Conservation (phyloP, 2,113 vertebrate species). For the Tylochromis polylepis region DNA sequence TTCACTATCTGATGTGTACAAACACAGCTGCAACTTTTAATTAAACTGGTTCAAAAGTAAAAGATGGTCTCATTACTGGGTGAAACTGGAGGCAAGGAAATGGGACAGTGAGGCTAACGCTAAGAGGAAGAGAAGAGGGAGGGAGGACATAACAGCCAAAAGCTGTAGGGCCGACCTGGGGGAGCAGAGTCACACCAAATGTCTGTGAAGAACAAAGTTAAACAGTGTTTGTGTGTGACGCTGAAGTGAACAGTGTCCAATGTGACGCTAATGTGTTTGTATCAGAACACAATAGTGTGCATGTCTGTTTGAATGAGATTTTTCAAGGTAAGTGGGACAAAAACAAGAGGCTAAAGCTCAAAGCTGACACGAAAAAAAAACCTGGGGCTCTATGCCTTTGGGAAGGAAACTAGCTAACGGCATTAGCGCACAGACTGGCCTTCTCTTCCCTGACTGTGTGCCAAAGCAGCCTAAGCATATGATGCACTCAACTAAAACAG, state of each 20-base stretch:
- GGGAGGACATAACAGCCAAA: constrained; percentile 22
- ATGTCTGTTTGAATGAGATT: neutral
- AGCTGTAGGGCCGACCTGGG: constrained; percentile 7
- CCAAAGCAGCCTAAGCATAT: neutral
- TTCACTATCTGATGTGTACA: constrained; percentile 7
- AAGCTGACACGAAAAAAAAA: neutral
- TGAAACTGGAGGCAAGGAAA: neutral
- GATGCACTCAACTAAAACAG: neutral
- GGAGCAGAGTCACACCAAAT: constrained; percentile 21
- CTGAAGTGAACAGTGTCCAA: neutral
- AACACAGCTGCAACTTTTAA: neutral
- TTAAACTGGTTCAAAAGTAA: constrained; percentile 8
- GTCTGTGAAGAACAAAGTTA: constrained; percentile 16
- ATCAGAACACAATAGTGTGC: neutral
- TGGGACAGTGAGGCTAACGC: neutral
- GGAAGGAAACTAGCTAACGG: constrained; percentile 10
- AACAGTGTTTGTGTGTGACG: neutral
- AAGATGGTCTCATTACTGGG: constrained; percentile 20
- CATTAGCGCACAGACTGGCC: neutral
- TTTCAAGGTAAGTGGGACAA: neutral
- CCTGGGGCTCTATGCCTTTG: neutral
- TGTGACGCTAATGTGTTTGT: neutral
- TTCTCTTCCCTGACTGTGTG: neutral
- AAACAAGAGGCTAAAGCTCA: neutral
- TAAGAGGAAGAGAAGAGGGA: neutral